Percentiles rank a stretch among this genome's conserved stretches.
Conservation (phyloP, 2,888 invertebrate species). For the Deroplatys truncata region DNA sequence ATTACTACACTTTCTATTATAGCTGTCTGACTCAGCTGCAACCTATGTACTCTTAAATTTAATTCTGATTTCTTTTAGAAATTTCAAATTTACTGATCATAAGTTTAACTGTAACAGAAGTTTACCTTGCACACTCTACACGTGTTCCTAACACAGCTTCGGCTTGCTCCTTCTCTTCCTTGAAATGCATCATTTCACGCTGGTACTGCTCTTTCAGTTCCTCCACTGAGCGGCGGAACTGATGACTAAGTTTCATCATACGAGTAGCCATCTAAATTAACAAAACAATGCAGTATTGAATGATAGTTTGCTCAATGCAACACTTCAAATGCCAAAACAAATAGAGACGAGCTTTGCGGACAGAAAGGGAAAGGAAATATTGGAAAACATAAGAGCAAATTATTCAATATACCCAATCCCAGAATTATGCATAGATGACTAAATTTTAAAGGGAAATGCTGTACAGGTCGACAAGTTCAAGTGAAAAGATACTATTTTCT, state of each 20-base stretch:
- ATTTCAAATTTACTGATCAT: neutral
- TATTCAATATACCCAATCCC: too few species aligned
- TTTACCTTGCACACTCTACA: constrained; percentile 47
- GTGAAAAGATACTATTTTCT: too few species aligned
- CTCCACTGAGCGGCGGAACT: constrained; percentile 67
- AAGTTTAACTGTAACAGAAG: neutral
- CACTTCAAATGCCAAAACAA: neutral
- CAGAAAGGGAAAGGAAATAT: too few species aligned
- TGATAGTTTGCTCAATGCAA: neutral
- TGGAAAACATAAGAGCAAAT: too few species aligned
- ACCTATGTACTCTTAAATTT: too few species aligned
- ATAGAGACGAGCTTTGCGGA: too few species aligned
- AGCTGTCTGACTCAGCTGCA: too few species aligned
- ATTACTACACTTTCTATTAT: too few species aligned
- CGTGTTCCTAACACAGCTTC: constrained; percentile 63
- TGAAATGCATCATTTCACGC: constrained; percentile 60
- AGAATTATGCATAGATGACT: too few species aligned
- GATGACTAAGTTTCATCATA: constrained; percentile 62
- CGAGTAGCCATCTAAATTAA: constrained; percentile 54
- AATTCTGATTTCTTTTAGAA: too few species aligned
- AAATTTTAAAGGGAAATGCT: too few species aligned
- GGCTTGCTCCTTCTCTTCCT: constrained; percentile 48
- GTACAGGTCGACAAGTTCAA: too few species aligned
- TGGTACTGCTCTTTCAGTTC: constrained; percentile 65
- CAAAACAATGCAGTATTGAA: neutral